phyloP scores from a whole-genome alignment of 2,797 vertebrate genomes.

The Meriones psammophilus region DNA sequence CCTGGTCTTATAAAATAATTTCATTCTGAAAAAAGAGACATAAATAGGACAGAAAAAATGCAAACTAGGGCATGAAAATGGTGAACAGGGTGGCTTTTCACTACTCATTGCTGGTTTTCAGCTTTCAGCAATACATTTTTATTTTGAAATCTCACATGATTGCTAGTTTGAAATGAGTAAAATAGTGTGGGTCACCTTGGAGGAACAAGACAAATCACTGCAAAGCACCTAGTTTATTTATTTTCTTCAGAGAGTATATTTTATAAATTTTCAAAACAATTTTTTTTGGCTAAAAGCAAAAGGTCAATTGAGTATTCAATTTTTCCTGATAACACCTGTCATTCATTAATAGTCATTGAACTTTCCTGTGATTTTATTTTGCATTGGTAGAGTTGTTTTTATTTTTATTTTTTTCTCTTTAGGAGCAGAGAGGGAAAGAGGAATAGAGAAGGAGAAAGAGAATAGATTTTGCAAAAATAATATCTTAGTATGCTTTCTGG shows the following conservation, averaged over 20 bases:
- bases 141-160: constrained; percentile 40
- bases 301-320: constrained; percentile 43
- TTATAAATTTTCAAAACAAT: constrained; percentile 18
- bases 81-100: background rate
- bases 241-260: constrained; percentile 35
- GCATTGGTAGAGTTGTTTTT: background rate
- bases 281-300: constrained; percentile 60
- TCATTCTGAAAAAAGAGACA: constrained; percentile 1
- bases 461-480: constrained; percentile 23
- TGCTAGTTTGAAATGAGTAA: constrained; percentile 28
- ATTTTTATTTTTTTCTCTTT: background rate
- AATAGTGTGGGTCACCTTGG: background rate
- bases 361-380: constrained; percentile 63
- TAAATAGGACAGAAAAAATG: background rate
- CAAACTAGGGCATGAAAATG: background rate
- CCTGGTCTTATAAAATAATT: background rate
- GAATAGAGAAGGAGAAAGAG: background rate
- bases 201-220: constrained; percentile 32
- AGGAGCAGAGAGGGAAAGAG: background rate
- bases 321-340: background rate
- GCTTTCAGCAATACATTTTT: constrained; percentile 31
- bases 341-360: constrained; percentile 47
- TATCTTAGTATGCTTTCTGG: background rate
- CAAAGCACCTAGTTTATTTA: constrained; percentile 11
- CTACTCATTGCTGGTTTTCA: background rate